phyloP scores from a whole-genome alignment of 2,113 vertebrate genomes.

The Mustelus asterias region DNA sequence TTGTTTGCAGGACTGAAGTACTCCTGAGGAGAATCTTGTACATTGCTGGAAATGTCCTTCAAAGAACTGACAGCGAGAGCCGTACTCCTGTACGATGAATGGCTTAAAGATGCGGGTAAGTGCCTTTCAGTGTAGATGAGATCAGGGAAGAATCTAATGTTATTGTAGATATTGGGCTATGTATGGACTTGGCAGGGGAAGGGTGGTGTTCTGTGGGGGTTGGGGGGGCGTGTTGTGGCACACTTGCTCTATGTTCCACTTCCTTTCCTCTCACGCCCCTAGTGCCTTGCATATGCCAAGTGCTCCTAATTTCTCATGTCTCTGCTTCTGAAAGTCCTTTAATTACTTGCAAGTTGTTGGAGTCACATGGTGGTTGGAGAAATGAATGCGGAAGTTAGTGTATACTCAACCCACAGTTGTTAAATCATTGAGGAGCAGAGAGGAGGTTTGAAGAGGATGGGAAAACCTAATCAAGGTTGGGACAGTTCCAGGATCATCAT shows the following conservation, averaged over 20 bases:
- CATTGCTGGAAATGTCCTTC: constrained; percentile 68
- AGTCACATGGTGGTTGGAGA: no score
- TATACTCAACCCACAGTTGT: no score
- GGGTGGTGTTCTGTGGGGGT: neutral
- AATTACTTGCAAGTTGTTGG: neutral
- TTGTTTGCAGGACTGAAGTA: neutral
- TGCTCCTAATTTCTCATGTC: neutral
- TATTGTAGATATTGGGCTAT: neutral
- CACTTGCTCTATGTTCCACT: neutral
- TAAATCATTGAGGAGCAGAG: no score
- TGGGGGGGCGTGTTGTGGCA: no score
- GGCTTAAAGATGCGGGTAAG: constrained; percentile 85
- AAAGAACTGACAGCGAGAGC: constrained; percentile 70
- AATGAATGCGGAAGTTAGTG: no score
- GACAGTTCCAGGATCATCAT: no score
- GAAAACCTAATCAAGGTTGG: no score
- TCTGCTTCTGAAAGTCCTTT: neutral
- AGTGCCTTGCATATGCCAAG: neutral
- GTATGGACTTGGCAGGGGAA: neutral
- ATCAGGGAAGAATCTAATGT: neutral
- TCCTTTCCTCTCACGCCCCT: neutral
- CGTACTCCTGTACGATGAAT: constrained; percentile 72
- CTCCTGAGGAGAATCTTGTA: neutral
- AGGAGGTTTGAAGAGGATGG: no score
- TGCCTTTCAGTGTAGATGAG: constrained; percentile 36